These are phyloP conservation scores for Allacma fusca DNA, from an alignment of 2,888 invertebrate genomes.

Conservation along the genomic window DNA sequence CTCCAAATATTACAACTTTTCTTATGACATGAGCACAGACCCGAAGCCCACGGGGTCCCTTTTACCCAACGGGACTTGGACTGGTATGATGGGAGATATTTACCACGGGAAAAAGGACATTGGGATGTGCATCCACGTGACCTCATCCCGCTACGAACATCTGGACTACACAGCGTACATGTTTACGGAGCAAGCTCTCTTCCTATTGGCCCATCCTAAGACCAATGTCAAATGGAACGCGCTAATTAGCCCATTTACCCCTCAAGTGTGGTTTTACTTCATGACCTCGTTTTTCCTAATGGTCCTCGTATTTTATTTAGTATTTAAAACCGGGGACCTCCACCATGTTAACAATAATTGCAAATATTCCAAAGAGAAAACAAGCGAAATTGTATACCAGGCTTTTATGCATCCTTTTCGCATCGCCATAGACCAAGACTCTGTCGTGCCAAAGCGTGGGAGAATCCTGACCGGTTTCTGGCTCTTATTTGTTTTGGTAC, in stretches of 20 bases:
- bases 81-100: slow-evolving; percentile 31
- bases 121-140: slow-evolving; percentile 39
- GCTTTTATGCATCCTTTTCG: slow-evolving; percentile 23
- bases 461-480: neutral
- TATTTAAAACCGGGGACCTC: neutral
- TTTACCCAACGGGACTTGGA: slow-evolving; percentile 33
- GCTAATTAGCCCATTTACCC: slow-evolving; percentile 20
- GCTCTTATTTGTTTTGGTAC: slow-evolving; percentile 14
- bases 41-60: slow-evolving; percentile 25
- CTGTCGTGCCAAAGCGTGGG: neutral
- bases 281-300: neutral
- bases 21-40: slow-evolving; percentile 33
- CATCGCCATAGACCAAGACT: slow-evolving; percentile 22
- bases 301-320: neutral
- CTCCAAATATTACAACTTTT: slow-evolving; percentile 28
- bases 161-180: slow-evolving; percentile 33
- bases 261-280: slow-evolving; percentile 6
- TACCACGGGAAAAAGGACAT: slow-evolving; percentile 10
- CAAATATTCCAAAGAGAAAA: neutral
- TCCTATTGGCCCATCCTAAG: slow-evolving; percentile 34
- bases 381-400: too few relatives aligned
- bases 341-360: neutral
- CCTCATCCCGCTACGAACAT: neutral
- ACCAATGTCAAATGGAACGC: slow-evolving; percentile 20
- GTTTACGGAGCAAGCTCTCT: slow-evolving; percentile 29